phyloP scores from a whole-genome alignment of 2,113 vertebrate genomes.

The Seriola rivoliana region DNA sequence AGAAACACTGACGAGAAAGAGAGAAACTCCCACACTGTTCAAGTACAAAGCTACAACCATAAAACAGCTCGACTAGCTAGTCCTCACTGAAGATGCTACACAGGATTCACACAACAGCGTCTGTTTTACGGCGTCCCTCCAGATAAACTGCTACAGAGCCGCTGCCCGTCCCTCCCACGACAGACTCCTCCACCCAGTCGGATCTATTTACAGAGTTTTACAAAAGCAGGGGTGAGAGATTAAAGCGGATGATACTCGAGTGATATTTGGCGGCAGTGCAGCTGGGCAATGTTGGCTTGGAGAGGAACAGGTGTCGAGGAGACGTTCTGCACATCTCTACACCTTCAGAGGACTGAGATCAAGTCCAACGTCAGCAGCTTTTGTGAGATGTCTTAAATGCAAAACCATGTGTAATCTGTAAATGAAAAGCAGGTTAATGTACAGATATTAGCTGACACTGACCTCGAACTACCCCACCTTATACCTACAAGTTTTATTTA shows the following conservation, averaged over 20 bases:
- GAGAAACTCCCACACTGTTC: slow-evolving; percentile 33
- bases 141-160: slow-evolving; percentile 40
- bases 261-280: slow-evolving; percentile 36
- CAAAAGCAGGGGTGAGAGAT: slow-evolving; percentile 39
- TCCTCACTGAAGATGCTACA: slow-evolving; percentile 62
- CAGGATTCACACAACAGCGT: slow-evolving; percentile 28
- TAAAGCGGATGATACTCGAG: slow-evolving; percentile 33
- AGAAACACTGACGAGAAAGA: slow-evolving; percentile 56
- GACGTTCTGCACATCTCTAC: too few species aligned
- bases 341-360: not conserved
- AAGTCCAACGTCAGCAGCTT: not conserved
- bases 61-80: slow-evolving; percentile 56
- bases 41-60: slow-evolving; percentile 42
- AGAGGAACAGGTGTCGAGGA: not conserved
- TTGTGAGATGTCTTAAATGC: not conserved
- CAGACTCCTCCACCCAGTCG: not conserved
- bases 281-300: slow-evolving; percentile 19
- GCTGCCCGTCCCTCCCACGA: slow-evolving; percentile 5
- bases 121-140: slow-evolving; percentile 24
- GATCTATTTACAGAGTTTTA: slow-evolving; percentile 72
- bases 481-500: not conserved
- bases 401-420: not conserved
- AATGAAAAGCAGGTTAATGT: not conserved
- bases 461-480: not conserved
- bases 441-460: not conserved